Evolutionary conservation across 2,888 invertebrate genomes (phyloP), one percentile per base, ranked within the genome.

Genomic region (Idaea aversata): DNA sequence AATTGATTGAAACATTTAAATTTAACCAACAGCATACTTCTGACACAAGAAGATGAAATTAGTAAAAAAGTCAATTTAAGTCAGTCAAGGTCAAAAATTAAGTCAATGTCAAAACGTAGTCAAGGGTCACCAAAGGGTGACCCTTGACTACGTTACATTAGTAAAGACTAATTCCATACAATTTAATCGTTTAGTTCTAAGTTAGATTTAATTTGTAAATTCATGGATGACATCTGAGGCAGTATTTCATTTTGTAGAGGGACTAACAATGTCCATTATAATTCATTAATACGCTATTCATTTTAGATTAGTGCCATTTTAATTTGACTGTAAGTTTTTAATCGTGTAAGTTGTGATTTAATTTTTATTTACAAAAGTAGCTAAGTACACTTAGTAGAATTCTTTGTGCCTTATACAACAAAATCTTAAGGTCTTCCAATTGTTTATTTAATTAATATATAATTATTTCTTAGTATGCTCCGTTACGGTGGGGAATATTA

Each of bases 331-430:
- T 16, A 16, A 57, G 57, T 57, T 57, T 15, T 57, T 57, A 15
- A 47, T 47, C 10, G 13, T 57, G 6, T 58, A 58, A 58, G 16
- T 58, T 58, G 4, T 15, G 6, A 47, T 47, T 58, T 15, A 15
- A 5, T 6, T 57, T 57, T 57, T 57, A 57, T 57, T 57, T 74
- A 59, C 69, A 75, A 70, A 74, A 64, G 67, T 59, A 25, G 25
- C 25, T 25, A 25, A 25, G 25, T 25, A 25, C 25, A 25, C 25
- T 7, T 47, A 47, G 47, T 73, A 75, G 75, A 84, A 86, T 85
- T 86, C 77, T 76, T 75, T 75, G 92, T 92, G 91, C 92, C 91
- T 93, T 91, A 87, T 78, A 86, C 92, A 91, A 81, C 92, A 91
- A 90, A 90, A 89, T 92, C 90, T 72, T 85, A 77, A 83, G 80